These are phyloP conservation scores for Halcyon senegalensis DNA, from an alignment of 2,113 vertebrate genomes.

Conservation along the genomic window DNA sequence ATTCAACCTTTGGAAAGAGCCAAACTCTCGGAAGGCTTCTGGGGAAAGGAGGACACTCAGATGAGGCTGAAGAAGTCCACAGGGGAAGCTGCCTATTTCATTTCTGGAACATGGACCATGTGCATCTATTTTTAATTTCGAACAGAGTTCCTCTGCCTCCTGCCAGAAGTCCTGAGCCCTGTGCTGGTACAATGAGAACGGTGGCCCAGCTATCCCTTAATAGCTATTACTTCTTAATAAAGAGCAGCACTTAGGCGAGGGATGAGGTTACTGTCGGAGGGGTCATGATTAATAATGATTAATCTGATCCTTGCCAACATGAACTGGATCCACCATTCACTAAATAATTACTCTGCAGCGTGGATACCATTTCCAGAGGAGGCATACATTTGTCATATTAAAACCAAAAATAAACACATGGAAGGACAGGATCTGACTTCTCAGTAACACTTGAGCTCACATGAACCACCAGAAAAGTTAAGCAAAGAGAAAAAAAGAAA, in stretches of 20 bases:
- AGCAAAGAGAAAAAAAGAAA: background rate
- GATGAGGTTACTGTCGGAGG: slow-evolving; percentile 75
- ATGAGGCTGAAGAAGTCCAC: background rate
- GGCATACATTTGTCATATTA: slow-evolving; percentile 64
- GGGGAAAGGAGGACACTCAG: slow-evolving; percentile 35
- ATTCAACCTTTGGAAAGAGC: background rate
- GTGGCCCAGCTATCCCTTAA: slow-evolving; percentile 15
- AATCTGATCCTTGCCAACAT: slow-evolving; percentile 75
- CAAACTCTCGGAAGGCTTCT: background rate
- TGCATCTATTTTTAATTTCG: slow-evolving; percentile 45
- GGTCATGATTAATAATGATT: slow-evolving; percentile 79
- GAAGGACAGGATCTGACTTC: slow-evolving; percentile 5
- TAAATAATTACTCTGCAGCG: slow-evolving; percentile 80
- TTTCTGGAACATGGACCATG: slow-evolving; percentile 36
- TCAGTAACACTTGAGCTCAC: background rate
- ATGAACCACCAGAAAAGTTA: background rate
- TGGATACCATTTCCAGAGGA: slow-evolving; percentile 73
- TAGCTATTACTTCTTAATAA: slow-evolving; percentile 74
- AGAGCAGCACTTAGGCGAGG: slow-evolving; percentile 63
- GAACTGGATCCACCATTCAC: slow-evolving; percentile 68
- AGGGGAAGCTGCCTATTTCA: slow-evolving; percentile 38
- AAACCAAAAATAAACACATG: slow-evolving; percentile 36
- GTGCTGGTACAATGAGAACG: slow-evolving; percentile 1
- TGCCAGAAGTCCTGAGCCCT: slow-evolving; percentile 35
- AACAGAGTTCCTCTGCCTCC: background rate